Percentiles rank a stretch among this genome's conserved stretches.
Conservation (phyloP, 2,797 vertebrate species). For the Sebastes variabilis region DNA sequence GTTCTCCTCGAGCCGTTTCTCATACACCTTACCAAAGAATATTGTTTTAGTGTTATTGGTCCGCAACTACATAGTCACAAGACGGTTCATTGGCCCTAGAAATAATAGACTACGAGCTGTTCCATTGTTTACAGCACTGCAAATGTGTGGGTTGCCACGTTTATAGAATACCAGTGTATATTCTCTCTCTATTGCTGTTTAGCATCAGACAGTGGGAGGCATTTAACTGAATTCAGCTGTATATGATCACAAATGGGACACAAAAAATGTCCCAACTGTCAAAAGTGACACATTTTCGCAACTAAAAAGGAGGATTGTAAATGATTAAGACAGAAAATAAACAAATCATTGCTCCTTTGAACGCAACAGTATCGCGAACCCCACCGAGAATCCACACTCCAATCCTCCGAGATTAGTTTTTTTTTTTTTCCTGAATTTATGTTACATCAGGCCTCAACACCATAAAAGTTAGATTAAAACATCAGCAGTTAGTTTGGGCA, state of each 20-base stretch:
- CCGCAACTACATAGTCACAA: neutral
- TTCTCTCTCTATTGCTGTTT: neutral
- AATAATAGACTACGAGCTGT: neutral
- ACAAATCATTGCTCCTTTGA: neutral
- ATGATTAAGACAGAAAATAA: neutral
- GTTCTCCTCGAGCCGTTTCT: constrained; percentile 19
- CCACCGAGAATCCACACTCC: neutral
- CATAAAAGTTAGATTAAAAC: neutral
- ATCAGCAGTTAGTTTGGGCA: neutral
- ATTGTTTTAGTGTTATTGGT: constrained; percentile 10
- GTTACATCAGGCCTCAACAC: neutral
- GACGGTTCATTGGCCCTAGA: neutral
- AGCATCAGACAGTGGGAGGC: neutral
- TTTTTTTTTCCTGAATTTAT: neutral
- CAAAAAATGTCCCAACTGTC: neutral
- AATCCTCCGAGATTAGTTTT: neutral
- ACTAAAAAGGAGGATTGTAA: neutral
- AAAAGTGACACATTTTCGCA: neutral
- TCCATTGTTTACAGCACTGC: neutral
- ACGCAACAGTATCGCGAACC: neutral
- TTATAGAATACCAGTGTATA: neutral
- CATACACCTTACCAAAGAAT: neutral
- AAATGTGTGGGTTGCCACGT: neutral
- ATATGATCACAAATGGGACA: neutral
- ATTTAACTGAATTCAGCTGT: neutral